Percentiles rank a stretch among this genome's conserved stretches.
Conservation (phyloP, 2,888 invertebrate species). For the Dasysyrphus tricinctus region DNA sequence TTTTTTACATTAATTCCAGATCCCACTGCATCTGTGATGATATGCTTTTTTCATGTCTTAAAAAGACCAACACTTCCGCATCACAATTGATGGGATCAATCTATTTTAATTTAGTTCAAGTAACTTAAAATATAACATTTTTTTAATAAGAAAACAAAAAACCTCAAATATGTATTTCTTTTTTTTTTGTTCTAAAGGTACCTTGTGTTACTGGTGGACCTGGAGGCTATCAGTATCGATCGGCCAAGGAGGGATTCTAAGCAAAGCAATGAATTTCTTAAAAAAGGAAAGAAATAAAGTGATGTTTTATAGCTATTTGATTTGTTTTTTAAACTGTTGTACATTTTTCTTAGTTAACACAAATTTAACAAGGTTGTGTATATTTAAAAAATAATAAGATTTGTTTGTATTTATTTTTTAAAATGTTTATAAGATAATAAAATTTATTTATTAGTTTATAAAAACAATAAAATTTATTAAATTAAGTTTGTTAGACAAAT, state of each 20-base stretch:
- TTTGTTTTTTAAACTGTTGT: conserved; percentile 48
- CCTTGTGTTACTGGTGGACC: conserved; percentile 80
- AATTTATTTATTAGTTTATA: not conserved
- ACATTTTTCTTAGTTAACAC: conserved; percentile 46
- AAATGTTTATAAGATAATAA: not conserved
- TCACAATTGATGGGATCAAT: conserved; percentile 91
- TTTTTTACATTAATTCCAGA: conserved; percentile 81
- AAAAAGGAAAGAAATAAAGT: conserved; percentile 7
- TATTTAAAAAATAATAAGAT: conserved; percentile 9
- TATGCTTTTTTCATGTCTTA: conserved; percentile 91
- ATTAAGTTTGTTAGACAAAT: not conserved
- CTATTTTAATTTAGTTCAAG: conserved; percentile 92
- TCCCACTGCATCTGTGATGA: conserved; percentile 95
- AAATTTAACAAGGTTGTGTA: conserved; percentile 34
- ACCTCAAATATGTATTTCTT: not conserved
- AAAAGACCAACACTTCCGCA: conserved; percentile 88
- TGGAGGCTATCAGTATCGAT: conserved; percentile 80
- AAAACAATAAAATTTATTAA: no score
- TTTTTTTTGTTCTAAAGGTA: conserved; percentile 76
- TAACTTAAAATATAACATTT: conserved; percentile 78
- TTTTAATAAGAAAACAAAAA: not conserved
- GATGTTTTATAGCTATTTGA: conserved; percentile 9
- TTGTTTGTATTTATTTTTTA: conserved; percentile 5
- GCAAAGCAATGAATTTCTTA: conserved; percentile 11
- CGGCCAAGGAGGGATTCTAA: conserved; percentile 82